Evolutionary conservation across 2,113 vertebrate genomes (phyloP), one percentile per base, ranked within the genome.

Genomic region (Bufo gargarizans): DNA sequence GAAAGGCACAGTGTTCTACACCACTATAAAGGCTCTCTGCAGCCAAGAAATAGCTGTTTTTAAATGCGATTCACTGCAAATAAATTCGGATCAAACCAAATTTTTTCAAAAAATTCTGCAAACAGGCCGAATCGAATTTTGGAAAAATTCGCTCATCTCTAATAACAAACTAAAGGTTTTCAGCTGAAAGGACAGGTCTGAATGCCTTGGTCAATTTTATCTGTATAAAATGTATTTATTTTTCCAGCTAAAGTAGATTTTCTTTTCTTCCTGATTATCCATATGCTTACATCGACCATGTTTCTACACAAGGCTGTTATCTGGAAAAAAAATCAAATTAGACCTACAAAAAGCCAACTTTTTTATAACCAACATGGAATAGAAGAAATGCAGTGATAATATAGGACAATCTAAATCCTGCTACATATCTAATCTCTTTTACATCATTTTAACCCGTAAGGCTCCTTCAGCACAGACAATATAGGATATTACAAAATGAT

Each of bases 291-390:
- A 61, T 82, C 7, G 1, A 20, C 17, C 45, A 67, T 82, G 58
- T 82, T 82, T 82, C 67, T 20, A 33, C 81, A 50, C 45, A 67
- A 50, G 47, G 20, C 13, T 53, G 61, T 53, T 83, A 83, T 83
- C 81, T 49, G 49, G 69, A 69, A 83, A 69, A 83, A 69, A 83
- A 69, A 83, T 69, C 61, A 53, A 83, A 83, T 69, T 67, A 69
- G 22, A 22, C 22, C 14, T 47, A 81, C 56, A 61, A 61, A 81
- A 81, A 58, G 22, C 77, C 20, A 33, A 14, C 7, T 45, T 55
- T 33, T 56, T 50, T 78, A 55, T 12, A 78, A 45, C 59, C n/a
- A 58, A 81, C 78, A 81, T 17, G n/a, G 56, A 59, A 33, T 14
- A 11, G 20, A 20, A 14, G 56, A 61, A 59, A 81, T 7, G 14